Percentiles rank a stretch among this genome's conserved stretches.
phyloP scores from a whole-genome alignment of 2,113 vertebrate genomes.

The Stictonetta naevosa region DNA sequence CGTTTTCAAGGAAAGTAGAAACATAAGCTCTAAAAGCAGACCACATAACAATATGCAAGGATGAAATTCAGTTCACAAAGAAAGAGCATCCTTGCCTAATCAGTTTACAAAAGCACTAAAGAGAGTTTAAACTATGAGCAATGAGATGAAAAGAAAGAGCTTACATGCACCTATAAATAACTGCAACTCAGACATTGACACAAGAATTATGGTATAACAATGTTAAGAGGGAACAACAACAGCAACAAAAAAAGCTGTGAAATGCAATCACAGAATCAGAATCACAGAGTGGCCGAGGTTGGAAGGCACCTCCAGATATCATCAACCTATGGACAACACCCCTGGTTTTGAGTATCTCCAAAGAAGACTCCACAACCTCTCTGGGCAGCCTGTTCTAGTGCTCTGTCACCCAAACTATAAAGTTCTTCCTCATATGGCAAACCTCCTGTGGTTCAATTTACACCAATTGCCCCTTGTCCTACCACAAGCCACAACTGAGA shows the following conservation, averaged over 20 bases:
- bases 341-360: too few relatives aligned
- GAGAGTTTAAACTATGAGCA: neutral
- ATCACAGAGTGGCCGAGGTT: too few relatives aligned
- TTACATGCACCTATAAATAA: neutral
- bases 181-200: neutral
- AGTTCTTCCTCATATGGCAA: too few relatives aligned
- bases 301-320: too few relatives aligned
- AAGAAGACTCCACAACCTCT: too few relatives aligned
- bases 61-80: neutral
- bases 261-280: neutral
- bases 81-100: neutral
- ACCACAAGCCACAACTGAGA: too few relatives aligned
- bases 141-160: neutral
- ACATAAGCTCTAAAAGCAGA: neutral
- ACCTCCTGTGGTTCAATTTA: too few relatives aligned
- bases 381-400: too few relatives aligned
- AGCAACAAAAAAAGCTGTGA: neutral
- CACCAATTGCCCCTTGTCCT: too few relatives aligned
- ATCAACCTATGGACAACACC: too few relatives aligned
- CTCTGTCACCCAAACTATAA: too few relatives aligned
- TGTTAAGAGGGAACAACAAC: neutral
- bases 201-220: neutral
- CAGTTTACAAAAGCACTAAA: neutral
- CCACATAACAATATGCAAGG: neutral
- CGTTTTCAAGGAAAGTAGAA: neutral